Evolutionary conservation across 2,888 invertebrate species (phyloP).

Genomic region (Dasysyrphus albostriatus): DNA sequence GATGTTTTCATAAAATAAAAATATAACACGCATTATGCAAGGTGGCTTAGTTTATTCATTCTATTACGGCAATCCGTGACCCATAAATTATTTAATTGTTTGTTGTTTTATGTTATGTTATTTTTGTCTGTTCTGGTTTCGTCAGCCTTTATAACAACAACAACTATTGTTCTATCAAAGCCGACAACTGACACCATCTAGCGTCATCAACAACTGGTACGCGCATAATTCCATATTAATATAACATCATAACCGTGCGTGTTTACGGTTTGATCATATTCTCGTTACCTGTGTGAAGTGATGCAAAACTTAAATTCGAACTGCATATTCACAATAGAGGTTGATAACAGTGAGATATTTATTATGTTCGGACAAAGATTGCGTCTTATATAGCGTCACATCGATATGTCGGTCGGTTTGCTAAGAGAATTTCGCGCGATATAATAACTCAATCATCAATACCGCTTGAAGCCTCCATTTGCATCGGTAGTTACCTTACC

Average conservation of each 20-base stretch:
- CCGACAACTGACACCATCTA: neutral
- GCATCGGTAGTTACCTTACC: neutral
- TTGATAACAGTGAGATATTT: constrained; percentile 48
- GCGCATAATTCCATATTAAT: neutral
- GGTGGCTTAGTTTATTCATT: constrained; percentile 20
- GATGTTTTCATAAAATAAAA: neutral
- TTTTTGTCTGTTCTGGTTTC: neutral
- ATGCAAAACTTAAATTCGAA: constrained; percentile 46
- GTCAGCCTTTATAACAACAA: constrained; percentile 2
- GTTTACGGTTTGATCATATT: constrained; percentile 27
- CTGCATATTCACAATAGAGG: constrained; percentile 39
- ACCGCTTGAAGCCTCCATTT: constrained; percentile 7
- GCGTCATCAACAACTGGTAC: neutral
- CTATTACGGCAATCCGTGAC: constrained; percentile 51
- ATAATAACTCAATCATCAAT: constrained; percentile 13
- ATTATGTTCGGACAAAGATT: constrained; percentile 6
- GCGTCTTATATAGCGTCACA: neutral
- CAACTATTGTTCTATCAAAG: constrained; percentile 13
- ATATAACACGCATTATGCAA: constrained; percentile 32
- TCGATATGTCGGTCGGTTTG: neutral
- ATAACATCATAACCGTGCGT: constrained; percentile 33
- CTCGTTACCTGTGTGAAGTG: constrained; percentile 45
- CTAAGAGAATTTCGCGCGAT: neutral
- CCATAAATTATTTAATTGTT: constrained; percentile 59
- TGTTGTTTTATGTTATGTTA: constrained; percentile 3